Percentiles rank a stretch among this genome's conserved stretches.
Conservation (phyloP, 2,113 vertebrate species). For the Pomatorhinus ruficollis region DNA sequence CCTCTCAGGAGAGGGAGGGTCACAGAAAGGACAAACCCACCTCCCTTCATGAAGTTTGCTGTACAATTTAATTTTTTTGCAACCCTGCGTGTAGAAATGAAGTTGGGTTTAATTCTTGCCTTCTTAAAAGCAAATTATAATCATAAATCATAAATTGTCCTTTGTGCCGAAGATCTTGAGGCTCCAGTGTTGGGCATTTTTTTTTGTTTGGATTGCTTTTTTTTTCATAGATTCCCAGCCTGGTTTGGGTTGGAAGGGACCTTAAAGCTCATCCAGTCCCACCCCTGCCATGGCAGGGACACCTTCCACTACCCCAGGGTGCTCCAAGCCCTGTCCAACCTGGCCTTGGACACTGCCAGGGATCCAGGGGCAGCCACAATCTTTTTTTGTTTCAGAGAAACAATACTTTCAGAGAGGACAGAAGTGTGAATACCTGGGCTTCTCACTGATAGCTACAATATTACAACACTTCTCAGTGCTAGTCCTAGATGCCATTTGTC, state of each 20-base stretch:
- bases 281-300: background rate
- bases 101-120: background rate
- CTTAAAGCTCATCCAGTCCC: background rate
- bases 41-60: background rate
- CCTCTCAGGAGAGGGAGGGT: background rate
- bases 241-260: background rate
- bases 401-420: background rate
- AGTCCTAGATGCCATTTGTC: background rate
- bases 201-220: background rate
- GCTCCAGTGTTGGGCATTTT: background rate
- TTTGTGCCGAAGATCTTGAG: background rate
- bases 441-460: fast-evolving
- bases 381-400: background rate
- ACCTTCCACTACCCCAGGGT: fast-evolving
- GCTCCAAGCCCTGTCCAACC: fast-evolving
- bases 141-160: background rate
- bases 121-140: background rate
- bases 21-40: background rate
- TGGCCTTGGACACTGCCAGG: background rate
- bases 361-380: background rate
- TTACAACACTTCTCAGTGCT: fast-evolving
- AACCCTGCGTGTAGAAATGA: background rate
- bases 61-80: background rate
- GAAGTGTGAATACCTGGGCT: background rate
- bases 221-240: background rate